Evolutionary conservation across 2,113 vertebrate species (phyloP).

Genomic region (Orthonyx spaldingii): DNA sequence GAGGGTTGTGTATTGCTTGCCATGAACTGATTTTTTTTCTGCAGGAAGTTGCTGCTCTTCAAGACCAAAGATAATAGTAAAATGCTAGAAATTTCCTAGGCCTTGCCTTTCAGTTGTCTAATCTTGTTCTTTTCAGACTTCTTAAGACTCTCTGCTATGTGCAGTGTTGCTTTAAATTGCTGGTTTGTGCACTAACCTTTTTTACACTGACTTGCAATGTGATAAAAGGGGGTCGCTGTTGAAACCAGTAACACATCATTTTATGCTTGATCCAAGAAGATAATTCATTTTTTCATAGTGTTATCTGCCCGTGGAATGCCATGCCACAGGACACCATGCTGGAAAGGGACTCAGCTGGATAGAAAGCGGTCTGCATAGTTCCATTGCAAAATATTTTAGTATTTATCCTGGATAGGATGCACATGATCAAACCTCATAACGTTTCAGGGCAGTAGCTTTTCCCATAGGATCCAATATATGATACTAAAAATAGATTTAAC

Average conservation of each 20-base stretch:
- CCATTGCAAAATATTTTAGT: not conserved
- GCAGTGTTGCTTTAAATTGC: not conserved
- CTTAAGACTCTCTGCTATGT: not conserved
- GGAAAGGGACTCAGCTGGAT: not conserved
- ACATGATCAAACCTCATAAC: not conserved
- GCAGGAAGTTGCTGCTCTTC: constrained; percentile 19
- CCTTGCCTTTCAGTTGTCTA: not conserved
- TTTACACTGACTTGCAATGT: not conserved
- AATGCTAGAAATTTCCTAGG: not conserved
- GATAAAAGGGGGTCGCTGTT: not conserved
- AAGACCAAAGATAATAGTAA: constrained; percentile 9
- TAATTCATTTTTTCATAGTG: not conserved
- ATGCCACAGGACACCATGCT: not conserved
- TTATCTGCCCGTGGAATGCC: not conserved
- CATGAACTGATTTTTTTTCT: not conserved
- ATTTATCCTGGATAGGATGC: not conserved
- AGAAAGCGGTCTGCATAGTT: not conserved
- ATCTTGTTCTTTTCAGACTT: not conserved
- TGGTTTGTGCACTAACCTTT: not conserved
- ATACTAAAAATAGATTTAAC: not conserved
- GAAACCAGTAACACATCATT: not conserved
- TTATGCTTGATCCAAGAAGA: not conserved
- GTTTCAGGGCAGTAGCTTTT: constrained; percentile 1
- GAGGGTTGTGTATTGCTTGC: not conserved
- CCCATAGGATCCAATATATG: not conserved